Evolutionary conservation across 2,113 vertebrate genomes (phyloP).

Genomic region (Tenebrosternarchus preto): DNA sequence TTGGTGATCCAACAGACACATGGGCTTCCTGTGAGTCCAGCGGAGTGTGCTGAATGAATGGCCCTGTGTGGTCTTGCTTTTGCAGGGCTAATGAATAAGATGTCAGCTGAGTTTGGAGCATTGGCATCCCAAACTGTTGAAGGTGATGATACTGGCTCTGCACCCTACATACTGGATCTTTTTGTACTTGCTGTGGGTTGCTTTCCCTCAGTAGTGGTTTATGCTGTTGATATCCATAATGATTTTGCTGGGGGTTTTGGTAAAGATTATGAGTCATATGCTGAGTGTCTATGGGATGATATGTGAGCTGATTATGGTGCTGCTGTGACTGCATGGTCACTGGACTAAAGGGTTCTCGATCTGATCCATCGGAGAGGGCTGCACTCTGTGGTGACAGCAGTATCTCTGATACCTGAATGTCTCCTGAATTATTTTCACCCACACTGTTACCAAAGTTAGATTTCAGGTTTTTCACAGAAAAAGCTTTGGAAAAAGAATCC

Average conservation of each 20-base stretch:
- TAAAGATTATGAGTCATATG: conserved; percentile 29
- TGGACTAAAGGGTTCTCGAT: conserved; percentile 77
- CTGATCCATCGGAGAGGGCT: conserved; percentile 71
- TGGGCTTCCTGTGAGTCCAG: conserved; percentile 36
- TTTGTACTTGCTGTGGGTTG: conserved; percentile 37
- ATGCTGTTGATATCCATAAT: conserved; percentile 52
- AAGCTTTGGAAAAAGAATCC: conserved; percentile 86
- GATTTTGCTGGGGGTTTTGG: conserved; percentile 49
- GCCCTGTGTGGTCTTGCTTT: conserved; percentile 34
- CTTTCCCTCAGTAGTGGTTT: conserved; percentile 39
- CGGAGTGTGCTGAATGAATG: conserved; percentile 26
- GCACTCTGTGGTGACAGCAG: conserved; percentile 65
- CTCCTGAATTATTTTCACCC: conserved; percentile 57
- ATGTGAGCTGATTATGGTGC: conserved; percentile 68
- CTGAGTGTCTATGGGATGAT: conserved; percentile 31
- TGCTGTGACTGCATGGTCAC: conserved; percentile 59
- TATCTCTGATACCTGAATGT: conserved; percentile 67
- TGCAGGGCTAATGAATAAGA: conserved; percentile 27
- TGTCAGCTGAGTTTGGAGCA: conserved; percentile 22
- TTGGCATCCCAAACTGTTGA: conserved; percentile 35
- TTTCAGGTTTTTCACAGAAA: conserved; percentile 82
- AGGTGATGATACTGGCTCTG: conserved; percentile 40
- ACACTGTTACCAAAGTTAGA: conserved; percentile 71
- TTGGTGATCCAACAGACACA: conserved; percentile 38
- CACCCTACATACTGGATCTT: conserved; percentile 31